Conservation (phyloP, 1,140 invertebrate genomes). For the Samia ricini region DNA sequence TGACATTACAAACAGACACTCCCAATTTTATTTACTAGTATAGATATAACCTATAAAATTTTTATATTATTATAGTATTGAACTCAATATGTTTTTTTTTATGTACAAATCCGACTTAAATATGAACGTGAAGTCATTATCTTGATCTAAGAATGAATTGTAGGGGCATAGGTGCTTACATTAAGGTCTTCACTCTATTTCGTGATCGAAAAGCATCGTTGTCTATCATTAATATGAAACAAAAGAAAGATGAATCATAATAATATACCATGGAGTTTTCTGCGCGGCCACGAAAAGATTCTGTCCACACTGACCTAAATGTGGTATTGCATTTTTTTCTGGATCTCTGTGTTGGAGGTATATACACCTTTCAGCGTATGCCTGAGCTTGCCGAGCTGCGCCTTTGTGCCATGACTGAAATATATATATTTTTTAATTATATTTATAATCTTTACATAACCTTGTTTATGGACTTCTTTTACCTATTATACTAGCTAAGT, state of each 20-base stretch:
- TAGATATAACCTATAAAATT: too few relatives aligned
- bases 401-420: constrained; percentile 84
- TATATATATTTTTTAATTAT: neutral
- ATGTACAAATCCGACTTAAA: too few relatives aligned
- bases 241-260: neutral
- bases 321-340: constrained; percentile 81
- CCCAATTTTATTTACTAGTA: too few relatives aligned
- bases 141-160: too few relatives aligned
- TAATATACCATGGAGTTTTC: constrained; percentile 87
- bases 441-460: neutral
- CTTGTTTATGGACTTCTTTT: too few relatives aligned
- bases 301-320: constrained; percentile 87
- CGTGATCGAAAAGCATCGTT: neutral
- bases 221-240: neutral
- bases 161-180: neutral
- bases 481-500: too few relatives aligned
- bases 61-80: too few relatives aligned
- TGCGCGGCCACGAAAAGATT: constrained; percentile 90
- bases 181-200: neutral
- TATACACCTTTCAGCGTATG: constrained; percentile 85
- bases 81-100: too few relatives aligned
- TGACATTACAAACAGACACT: too few relatives aligned
- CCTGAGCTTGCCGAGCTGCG: constrained; percentile 84
- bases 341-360: constrained; percentile 85
- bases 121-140: too few relatives aligned